Percentiles rank a stretch among this genome's conserved stretches.
phyloP scores from a whole-genome alignment of 2,113 vertebrate species.

The Coreoperca whiteheadi region DNA sequence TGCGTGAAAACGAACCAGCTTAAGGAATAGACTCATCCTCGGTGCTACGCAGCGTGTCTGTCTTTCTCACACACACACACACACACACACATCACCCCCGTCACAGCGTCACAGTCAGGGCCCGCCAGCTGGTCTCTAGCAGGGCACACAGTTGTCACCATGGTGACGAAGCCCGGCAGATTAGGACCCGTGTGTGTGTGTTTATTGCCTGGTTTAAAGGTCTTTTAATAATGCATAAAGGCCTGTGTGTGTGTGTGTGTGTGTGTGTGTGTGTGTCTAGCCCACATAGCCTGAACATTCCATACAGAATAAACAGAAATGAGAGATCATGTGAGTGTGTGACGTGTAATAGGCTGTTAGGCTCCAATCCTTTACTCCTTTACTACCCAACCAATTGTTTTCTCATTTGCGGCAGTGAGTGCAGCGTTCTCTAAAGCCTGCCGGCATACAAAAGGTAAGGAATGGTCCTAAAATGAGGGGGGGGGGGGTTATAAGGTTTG shows the following conservation, averaged over 20 bases:
- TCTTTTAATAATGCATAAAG: constrained; percentile 77
- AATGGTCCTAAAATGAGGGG: neutral
- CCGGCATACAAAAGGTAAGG: neutral
- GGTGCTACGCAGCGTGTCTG: neutral
- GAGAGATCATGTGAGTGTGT: neutral
- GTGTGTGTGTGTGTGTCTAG: constrained; percentile 22
- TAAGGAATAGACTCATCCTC: neutral
- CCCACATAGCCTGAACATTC: constrained; percentile 21
- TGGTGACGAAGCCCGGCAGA: constrained; percentile 65
- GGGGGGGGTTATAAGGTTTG: too few relatives aligned
- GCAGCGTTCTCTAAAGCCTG: too few relatives aligned
- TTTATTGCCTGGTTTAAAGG: constrained; percentile 67
- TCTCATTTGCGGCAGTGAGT: neutral
- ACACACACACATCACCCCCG: constrained; percentile 1
- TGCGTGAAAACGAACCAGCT: neutral
- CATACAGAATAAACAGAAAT: constrained; percentile 4
- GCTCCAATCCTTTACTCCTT: neutral
- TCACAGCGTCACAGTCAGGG: constrained; percentile 43
- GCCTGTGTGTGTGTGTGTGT: neutral
- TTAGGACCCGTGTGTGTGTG: constrained; percentile 62
- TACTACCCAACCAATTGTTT: neutral
- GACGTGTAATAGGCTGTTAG: too few relatives aligned
- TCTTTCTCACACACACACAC: neutral
- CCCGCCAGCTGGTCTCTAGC: constrained; percentile 64
- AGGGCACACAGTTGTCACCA: constrained; percentile 59